Evolutionary conservation across 2,888 invertebrate species (phyloP).

Genomic region (Oscheius onirici): DNA sequence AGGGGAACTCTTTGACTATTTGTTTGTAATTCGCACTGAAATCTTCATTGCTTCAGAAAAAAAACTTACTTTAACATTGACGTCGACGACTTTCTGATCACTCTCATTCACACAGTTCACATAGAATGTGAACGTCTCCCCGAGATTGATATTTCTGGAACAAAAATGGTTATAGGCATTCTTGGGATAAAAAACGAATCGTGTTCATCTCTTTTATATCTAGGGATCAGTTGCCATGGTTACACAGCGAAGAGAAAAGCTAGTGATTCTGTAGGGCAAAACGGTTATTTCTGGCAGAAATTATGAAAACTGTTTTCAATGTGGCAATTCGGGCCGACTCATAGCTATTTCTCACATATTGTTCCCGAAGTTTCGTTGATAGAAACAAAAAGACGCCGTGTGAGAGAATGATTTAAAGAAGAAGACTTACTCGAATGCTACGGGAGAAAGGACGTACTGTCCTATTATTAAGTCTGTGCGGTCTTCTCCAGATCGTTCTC

Average conservation of each 20-base stretch:
- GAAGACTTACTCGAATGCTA: constrained; percentile 85
- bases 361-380: not conserved
- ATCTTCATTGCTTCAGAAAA: not conserved
- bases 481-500: constrained; percentile 42
- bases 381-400: not conserved
- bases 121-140: constrained; percentile 97
- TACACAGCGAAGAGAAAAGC: not conserved
- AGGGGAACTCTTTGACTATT: constrained; percentile 86
- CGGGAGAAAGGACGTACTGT: constrained; percentile 89
- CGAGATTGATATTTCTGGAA: constrained; percentile 88
- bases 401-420: not conserved
- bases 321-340: no score
- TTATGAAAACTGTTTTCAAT: not conserved
- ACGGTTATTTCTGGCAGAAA: no score
- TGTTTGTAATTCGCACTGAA: constrained; percentile 90
- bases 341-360: not conserved
- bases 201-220: not conserved
- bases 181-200: not conserved
- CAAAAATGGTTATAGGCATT: not conserved
- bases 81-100: constrained; percentile 83
- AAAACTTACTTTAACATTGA: constrained; percentile 80
- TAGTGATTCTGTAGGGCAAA: no score
- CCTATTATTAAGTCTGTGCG: constrained; percentile 79
- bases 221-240: not conserved
- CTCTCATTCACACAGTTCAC: constrained; percentile 97